These are phyloP conservation scores for Megaceryle torquata DNA, from an alignment of 2,113 vertebrate species.

Conservation along the genomic window DNA sequence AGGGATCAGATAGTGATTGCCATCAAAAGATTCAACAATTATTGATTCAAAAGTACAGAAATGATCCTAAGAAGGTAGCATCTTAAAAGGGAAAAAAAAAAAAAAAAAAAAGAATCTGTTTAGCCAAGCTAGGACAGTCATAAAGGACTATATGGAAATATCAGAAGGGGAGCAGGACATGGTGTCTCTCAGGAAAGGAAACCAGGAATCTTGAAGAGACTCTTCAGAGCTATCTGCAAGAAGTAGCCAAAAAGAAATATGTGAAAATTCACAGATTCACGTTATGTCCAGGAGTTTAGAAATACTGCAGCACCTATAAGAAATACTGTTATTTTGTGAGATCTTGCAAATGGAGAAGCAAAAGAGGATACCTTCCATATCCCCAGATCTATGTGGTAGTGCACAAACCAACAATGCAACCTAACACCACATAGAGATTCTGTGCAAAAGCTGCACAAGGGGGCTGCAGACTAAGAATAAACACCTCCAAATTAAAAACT, in stretches of 20 bases:
- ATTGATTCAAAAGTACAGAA: neutral
- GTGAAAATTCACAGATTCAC: neutral
- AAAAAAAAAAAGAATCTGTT: neutral
- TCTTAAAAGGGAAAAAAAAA: neutral
- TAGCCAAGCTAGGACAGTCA: neutral
- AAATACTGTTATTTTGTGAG: neutral
- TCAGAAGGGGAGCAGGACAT: neutral
- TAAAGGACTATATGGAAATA: neutral
- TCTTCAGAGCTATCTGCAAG: neutral
- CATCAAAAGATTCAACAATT: neutral
- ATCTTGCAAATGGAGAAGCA: neutral
- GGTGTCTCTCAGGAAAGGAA: neutral
- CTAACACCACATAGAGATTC: neutral
- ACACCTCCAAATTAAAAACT: neutral
- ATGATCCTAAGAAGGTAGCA: neutral
- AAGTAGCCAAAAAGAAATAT: neutral
- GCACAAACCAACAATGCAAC: neutral
- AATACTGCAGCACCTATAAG: neutral
- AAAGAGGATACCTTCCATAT: neutral
- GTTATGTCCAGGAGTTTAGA: neutral
- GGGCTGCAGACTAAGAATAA: neutral
- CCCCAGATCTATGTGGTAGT: neutral
- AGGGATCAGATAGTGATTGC: neutral
- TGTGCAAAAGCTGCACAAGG: neutral
- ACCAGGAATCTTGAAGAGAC: neutral